A percentile compares a stretch with the other conserved stretches of the same genome.
These are phyloP conservation scores for Anolis carolinensis DNA, from an alignment of 2,113 vertebrate genomes.

Conservation along the genomic window DNA sequence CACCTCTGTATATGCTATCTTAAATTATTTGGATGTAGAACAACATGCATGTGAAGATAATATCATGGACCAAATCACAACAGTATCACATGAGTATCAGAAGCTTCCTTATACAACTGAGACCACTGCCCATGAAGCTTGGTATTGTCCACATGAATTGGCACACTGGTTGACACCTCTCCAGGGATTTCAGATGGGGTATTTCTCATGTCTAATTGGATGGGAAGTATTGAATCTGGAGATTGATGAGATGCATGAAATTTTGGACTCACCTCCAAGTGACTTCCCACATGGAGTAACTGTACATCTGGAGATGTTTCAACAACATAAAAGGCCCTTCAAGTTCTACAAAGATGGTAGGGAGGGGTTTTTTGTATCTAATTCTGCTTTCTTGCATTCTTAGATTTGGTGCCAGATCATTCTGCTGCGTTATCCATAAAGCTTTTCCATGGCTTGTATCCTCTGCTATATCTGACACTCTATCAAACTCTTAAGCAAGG, in stretches of 20 bases:
- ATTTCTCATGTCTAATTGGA: background rate
- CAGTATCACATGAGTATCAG: too few species aligned
- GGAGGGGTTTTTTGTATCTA: too few species aligned
- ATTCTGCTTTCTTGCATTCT: background rate
- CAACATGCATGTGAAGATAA: background rate
- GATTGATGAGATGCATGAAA: background rate
- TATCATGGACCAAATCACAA: background rate
- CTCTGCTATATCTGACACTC: background rate
- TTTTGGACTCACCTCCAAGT: background rate
- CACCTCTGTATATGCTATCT: background rate
- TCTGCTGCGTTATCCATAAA: background rate
- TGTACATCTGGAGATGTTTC: background rate
- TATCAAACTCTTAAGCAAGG: conserved; percentile 38
- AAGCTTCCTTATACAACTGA: background rate
- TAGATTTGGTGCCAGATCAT: background rate
- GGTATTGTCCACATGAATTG: too few species aligned
- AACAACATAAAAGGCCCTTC: background rate
- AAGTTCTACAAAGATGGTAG: background rate
- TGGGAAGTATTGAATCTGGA: background rate
- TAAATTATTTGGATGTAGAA: background rate
- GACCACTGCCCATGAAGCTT: background rate
- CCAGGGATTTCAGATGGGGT: too few species aligned
- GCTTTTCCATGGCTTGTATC: background rate
- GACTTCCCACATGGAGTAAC: background rate
- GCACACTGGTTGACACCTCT: too few species aligned